Evolutionary conservation across 2,797 vertebrate species (phyloP).

Genomic region (Avahi laniger): DNA sequence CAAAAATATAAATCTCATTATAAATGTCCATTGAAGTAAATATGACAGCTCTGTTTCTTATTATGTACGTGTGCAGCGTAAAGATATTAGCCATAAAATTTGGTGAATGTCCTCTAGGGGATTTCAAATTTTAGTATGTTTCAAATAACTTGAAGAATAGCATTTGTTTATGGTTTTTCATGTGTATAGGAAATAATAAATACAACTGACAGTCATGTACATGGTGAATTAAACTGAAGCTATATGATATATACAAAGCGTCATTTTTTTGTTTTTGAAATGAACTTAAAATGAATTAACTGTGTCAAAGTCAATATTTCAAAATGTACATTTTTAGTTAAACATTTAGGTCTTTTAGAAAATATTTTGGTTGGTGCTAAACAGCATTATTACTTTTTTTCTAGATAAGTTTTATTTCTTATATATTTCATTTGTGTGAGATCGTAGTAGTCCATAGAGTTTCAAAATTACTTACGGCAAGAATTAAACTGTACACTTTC

Average conservation of each 20-base stretch:
- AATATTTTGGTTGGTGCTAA: constrained; percentile 59
- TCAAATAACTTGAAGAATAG: constrained; percentile 66
- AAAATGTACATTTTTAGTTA: constrained; percentile 45
- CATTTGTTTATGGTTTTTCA: constrained; percentile 70
- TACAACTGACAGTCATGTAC: constrained; percentile 60
- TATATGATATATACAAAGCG: constrained; percentile 59
- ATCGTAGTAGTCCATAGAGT: not conserved
- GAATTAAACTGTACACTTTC: not conserved
- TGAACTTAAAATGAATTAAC: constrained; percentile 59
- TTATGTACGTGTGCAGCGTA: constrained; percentile 65
- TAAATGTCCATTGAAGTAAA: constrained; percentile 57
- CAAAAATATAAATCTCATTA: constrained; percentile 68
- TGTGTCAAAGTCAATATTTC: constrained; percentile 58
- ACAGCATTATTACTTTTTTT: not conserved
- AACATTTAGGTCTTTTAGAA: constrained; percentile 54
- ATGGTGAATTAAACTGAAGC: constrained; percentile 65
- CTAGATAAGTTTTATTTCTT: constrained; percentile 8
- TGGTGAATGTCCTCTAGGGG: constrained; percentile 61
- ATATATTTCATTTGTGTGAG: constrained; percentile 13
- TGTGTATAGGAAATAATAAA: constrained; percentile 72
- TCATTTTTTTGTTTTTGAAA: constrained; percentile 65
- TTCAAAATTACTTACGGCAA: constrained; percentile 29
- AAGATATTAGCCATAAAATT: constrained; percentile 75
- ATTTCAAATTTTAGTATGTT: constrained; percentile 65
- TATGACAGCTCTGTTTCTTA: constrained; percentile 42